phyloP scores from a whole-genome alignment of 2,888 invertebrate species.

The Drosophila siamana region DNA sequence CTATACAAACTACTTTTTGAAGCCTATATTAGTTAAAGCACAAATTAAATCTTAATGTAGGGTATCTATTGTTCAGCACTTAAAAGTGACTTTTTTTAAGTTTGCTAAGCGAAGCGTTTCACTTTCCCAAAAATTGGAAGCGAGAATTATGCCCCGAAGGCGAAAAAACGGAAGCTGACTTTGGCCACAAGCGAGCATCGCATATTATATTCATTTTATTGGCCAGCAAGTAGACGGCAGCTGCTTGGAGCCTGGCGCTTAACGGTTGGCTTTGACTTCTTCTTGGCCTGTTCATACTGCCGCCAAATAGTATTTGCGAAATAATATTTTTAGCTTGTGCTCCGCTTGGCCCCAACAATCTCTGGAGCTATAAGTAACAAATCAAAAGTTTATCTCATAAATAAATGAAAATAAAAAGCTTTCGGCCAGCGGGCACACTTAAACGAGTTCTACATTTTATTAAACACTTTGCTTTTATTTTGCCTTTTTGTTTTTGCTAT shows the following conservation, averaged over 20 bases:
- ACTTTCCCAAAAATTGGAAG: slow-evolving; percentile 37
- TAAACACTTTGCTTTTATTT: slow-evolving; percentile 20
- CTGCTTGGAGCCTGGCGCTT: slow-evolving; percentile 1
- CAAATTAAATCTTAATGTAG: not conserved
- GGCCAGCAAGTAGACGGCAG: slow-evolving; percentile 12
- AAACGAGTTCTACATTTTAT: slow-evolving; percentile 32
- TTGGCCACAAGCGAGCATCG: slow-evolving; percentile 54
- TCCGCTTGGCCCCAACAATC: slow-evolving; percentile 3
- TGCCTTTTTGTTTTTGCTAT: not conserved
- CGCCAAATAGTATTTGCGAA: slow-evolving; percentile 59
- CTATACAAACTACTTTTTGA: not conserved
- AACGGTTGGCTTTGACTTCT: slow-evolving; percentile 2
- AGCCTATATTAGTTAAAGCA: too few species aligned
- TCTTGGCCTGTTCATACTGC: slow-evolving; percentile 18
- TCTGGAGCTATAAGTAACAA: slow-evolving; percentile 46
- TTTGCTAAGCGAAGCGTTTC: slow-evolving; percentile 66
- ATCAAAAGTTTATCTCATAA: slow-evolving; percentile 75
- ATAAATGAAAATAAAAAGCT: slow-evolving; percentile 60
- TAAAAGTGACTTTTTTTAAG: slow-evolving; percentile 17
- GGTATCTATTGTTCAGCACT: not conserved
- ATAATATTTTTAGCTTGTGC: slow-evolving; percentile 49
- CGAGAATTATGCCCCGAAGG: slow-evolving; percentile 26
- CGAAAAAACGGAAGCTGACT: slow-evolving; percentile 28
- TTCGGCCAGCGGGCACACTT: slow-evolving; percentile 43
- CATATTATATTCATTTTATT: slow-evolving; percentile 55